Evolutionary conservation across 2,888 invertebrate genomes (phyloP).

Genomic region (Drosophila nigritarsus): DNA sequence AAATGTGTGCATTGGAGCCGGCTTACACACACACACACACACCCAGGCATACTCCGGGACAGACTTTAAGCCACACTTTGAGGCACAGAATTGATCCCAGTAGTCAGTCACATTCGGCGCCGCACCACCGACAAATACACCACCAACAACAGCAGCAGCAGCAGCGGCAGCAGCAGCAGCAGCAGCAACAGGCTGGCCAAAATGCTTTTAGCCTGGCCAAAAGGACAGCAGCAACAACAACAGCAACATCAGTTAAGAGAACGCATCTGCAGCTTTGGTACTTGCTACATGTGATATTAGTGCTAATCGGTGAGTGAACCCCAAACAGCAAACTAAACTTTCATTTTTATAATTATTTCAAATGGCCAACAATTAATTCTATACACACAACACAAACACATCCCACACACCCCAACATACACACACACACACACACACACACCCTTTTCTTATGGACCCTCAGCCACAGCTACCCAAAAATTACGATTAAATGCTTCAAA

Average conservation of each 20-base stretch:
- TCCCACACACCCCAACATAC: neutral
- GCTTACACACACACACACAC: slow-evolving; percentile 47
- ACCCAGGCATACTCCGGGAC: slow-evolving; percentile 16
- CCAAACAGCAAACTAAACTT: slow-evolving; percentile 4
- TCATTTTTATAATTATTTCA: slow-evolving; percentile 45
- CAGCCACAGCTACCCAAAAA: slow-evolving; percentile 3
- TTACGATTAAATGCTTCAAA: slow-evolving; percentile 34
- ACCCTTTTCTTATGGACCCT: neutral
- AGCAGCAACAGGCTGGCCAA: slow-evolving; percentile 52
- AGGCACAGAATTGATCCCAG: slow-evolving; percentile 10
- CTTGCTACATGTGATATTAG: slow-evolving; percentile 83
- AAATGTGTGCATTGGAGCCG: slow-evolving; percentile 68
- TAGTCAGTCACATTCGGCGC: slow-evolving; percentile 39
- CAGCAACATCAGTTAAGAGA: slow-evolving; percentile 33
- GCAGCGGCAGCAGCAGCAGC: slow-evolving; percentile 17
- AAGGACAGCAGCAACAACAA: slow-evolving; percentile 34
- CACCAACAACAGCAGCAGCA: slow-evolving; percentile 46
- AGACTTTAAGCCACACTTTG: slow-evolving; percentile 2
- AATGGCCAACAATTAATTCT: slow-evolving; percentile 53
- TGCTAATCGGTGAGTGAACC: slow-evolving; percentile 83
- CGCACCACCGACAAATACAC: slow-evolving; percentile 42
- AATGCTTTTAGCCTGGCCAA: slow-evolving; percentile 33
- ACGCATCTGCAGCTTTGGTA: slow-evolving; percentile 78
- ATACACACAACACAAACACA: neutral
- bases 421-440: neutral